These are phyloP conservation scores for Pachycephus smyrnensis DNA, from an alignment of 2,888 invertebrate species.

Conservation along the genomic window DNA sequence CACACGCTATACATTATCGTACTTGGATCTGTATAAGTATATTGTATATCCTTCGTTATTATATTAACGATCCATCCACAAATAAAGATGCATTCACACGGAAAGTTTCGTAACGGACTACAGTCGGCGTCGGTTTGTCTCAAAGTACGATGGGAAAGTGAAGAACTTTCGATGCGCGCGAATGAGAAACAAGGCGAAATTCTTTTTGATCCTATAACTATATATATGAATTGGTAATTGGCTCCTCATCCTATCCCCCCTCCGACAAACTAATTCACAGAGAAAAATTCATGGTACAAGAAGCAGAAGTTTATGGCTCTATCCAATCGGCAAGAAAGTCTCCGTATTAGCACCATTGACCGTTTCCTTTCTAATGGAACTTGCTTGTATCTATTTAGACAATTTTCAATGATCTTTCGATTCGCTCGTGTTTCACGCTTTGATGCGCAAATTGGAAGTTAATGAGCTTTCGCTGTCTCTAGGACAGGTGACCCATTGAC, in stretches of 20 bases:
- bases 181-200: neutral
- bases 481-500: neutral
- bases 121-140: neutral
- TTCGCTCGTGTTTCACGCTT: neutral
- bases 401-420: neutral
- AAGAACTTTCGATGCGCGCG: neutral
- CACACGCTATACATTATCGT: neutral
- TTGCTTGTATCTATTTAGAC: neutral
- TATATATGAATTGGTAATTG: neutral
- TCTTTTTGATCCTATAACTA: neutral
- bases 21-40: neutral
- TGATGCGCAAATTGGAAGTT: neutral
- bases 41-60: neutral
- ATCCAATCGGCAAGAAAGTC: conserved; percentile 18
- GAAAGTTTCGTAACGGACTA: neutral
- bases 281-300: conserved; percentile 9
- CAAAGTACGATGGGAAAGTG: neutral
- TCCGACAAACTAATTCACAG: neutral
- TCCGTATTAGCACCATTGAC: neutral
- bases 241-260: neutral
- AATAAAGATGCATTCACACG: neutral
- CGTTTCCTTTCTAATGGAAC: conserved; percentile 6
- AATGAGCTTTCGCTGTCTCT: neutral
- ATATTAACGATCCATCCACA: neutral
- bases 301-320: conserved; percentile 9